Base-by-base conservation (phyloP, 2,113 vertebrate genomes). In the Turdus rufiventris region DNA sequence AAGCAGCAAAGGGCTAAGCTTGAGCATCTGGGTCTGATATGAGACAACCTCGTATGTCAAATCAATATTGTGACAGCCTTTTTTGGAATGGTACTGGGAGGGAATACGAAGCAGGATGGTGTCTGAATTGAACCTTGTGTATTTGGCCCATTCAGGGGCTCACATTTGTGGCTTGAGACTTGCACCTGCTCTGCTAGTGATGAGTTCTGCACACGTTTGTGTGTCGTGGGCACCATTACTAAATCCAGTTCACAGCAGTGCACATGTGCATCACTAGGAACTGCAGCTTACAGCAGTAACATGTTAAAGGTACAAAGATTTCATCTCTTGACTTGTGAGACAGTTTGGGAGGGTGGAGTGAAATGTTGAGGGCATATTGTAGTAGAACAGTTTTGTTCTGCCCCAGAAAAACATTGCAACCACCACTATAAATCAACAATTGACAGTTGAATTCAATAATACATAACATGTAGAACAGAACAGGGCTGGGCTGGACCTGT, bases 341-440 rank as follows among this genome's bases (percentile, higher is more conserved):
- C 12, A 5, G 18, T 70, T 54, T 8, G 3, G 42, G 33, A 71
- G 85, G 25, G 66, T 61, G 71, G 77, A 61, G 75, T 58, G 61
- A 88, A 54, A 62, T 25, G n/a, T 20, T 36, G 40, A 72, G 77
- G 70, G 53, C 45, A 11, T 61, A n/a, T n/a, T 89, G 20, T 68
- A 16, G 29, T 12, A 23, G 31, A 51, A 40, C 10, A n/a, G 48
- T 73, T 95, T 81, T 91, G 70, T 77, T 93, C 38, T 75, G 45
- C 50, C 31, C 34, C 38, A 10, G 48, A 36, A 89, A 86, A 57
- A 43, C 6, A 18, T 62, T 70, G 13, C 34, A 86, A 13, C 45
- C 26, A 43, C 87, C 58, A 85, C 77, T 91, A 91, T 68, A 91
- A 89, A 68, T 34, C 67, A 80, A 86, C 84, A 84, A 81, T 84